Conservation (phyloP, 2,797 vertebrate species). For the Cossypha dichroa region DNA sequence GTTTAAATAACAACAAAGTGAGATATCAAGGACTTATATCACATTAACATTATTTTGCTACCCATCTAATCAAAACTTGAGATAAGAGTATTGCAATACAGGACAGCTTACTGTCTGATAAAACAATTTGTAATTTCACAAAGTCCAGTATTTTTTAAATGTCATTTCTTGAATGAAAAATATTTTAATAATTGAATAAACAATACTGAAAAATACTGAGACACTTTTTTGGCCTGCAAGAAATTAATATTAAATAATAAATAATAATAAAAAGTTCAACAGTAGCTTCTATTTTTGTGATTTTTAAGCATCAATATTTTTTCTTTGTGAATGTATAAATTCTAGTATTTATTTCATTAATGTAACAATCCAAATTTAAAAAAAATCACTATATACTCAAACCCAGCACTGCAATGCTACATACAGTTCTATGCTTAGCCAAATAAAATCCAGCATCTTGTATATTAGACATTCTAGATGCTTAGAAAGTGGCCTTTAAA, state of each 20-base stretch:
- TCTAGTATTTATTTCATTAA: not conserved
- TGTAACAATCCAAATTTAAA: not conserved
- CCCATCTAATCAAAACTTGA: not conserved
- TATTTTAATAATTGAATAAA: not conserved
- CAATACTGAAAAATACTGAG: not conserved
- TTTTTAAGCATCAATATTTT: not conserved
- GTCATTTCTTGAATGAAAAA: not conserved
- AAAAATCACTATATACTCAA: not conserved
- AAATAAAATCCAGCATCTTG: not conserved
- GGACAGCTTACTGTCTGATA: not conserved
- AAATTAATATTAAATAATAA: not conserved
- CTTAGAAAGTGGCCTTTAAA: not conserved
- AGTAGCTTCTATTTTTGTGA: not conserved
- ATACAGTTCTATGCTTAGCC: not conserved
- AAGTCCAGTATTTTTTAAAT: not conserved
- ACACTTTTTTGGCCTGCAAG: not conserved
- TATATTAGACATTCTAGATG: not conserved
- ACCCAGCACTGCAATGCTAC: not conserved
- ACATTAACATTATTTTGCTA: not conserved
- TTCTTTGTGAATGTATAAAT: not conserved
- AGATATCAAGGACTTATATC: not conserved
- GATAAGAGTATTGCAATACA: not conserved
- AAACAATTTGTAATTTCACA: not conserved
- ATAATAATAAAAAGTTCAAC: not conserved
- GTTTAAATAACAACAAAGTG: not conserved